A percentile compares a stretch with the other conserved stretches of the same genome.
These are phyloP conservation scores for Thyatira batis DNA, from an alignment of 2,888 invertebrate species.

Conservation along the genomic window DNA sequence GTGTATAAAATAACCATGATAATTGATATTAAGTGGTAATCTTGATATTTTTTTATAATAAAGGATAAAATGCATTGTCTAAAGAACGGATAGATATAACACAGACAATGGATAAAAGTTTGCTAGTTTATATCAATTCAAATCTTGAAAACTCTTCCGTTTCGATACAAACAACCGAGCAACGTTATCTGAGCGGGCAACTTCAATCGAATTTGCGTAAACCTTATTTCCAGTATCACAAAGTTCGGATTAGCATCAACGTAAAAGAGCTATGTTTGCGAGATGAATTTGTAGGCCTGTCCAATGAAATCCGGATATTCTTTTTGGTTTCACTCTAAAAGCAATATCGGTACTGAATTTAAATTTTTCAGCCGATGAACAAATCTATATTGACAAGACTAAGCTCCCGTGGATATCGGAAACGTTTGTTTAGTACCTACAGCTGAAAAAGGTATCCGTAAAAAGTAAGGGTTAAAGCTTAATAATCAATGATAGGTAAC, in stretches of 20 bases:
- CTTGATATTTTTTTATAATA: too few species aligned
- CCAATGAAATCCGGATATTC: constrained; percentile 36
- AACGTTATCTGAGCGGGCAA: constrained; percentile 21
- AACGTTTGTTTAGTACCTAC: constrained; percentile 15
- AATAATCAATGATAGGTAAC: background rate
- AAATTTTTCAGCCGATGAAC: constrained; percentile 55
- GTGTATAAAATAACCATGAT: too few species aligned
- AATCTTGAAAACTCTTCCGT: constrained; percentile 21
- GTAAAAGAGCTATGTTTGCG: constrained; percentile 12
- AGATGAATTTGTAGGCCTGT: constrained; percentile 23
- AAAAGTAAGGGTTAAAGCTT: background rate
- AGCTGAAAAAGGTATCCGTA: background rate
- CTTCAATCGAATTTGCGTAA: constrained; percentile 25
- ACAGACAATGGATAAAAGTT: constrained; percentile 14
- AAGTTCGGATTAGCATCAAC: constrained; percentile 25
- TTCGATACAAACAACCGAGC: constrained; percentile 28
- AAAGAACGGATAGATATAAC: background rate
- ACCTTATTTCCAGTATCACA: constrained; percentile 25
- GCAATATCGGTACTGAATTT: constrained; percentile 46
- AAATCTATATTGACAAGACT: constrained; percentile 50
- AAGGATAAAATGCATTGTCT: too few species aligned
- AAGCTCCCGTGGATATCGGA: constrained; percentile 32
- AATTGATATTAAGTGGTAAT: too few species aligned
- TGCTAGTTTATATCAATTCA: constrained; percentile 15
- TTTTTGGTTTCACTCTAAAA: constrained; percentile 35